These are phyloP conservation scores for Eurystomus glaucurus DNA, from an alignment of 2,797 vertebrate species.

Conservation along the genomic window DNA sequence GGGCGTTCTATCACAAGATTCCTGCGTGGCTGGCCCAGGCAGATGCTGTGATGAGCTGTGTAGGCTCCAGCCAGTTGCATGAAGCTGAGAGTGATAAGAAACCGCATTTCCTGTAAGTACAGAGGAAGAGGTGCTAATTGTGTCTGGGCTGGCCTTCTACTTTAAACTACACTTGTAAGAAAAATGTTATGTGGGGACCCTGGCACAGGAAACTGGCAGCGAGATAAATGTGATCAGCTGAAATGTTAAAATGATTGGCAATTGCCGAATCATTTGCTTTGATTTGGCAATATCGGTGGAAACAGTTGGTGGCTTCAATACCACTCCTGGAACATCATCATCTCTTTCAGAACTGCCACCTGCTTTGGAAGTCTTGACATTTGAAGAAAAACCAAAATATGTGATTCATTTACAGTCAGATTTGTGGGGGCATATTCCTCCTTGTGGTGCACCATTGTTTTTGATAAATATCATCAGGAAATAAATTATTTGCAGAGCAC, in stretches of 20 bases:
- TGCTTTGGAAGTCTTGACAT: conserved; percentile 32
- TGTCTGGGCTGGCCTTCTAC: neutral
- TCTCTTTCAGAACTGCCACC: conserved; percentile 1
- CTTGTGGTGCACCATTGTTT: neutral
- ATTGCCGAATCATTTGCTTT: neutral
- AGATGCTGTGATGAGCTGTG: conserved; percentile 62
- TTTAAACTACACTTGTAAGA: neutral
- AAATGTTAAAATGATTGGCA: neutral
- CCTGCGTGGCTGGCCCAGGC: conserved; percentile 75
- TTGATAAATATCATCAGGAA: neutral
- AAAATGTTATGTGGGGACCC: neutral
- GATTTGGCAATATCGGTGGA: neutral
- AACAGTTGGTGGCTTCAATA: neutral
- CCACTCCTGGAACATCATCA: neutral
- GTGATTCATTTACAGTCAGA: neutral
- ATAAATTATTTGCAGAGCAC: neutral
- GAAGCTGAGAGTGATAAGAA: conserved; percentile 43
- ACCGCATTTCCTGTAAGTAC: conserved; percentile 69
- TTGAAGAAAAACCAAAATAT: neutral
- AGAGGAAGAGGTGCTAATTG: neutral
- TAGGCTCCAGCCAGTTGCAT: conserved; percentile 61
- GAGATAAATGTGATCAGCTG: neutral
- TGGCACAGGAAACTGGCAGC: neutral
- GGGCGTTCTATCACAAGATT: conserved; percentile 77
- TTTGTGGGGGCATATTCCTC: neutral